A percentile compares a stretch with the other conserved stretches of the same genome.
Evolutionary conservation across 1,140 invertebrate genomes (phyloP).

Genomic region (Zaprionus gabonicus): DNA sequence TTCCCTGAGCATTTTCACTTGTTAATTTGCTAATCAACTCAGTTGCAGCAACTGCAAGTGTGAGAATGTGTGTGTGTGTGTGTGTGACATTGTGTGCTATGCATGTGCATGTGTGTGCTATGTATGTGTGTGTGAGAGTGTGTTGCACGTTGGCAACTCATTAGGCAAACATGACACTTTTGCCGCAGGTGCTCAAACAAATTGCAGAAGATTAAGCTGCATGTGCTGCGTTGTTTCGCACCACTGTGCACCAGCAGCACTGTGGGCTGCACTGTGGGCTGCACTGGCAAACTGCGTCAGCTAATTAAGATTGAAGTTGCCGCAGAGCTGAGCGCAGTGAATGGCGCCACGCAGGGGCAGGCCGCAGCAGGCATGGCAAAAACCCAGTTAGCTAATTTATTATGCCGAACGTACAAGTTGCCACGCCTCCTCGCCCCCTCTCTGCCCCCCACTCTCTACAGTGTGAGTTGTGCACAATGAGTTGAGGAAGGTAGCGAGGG

Average conservation of each 20-base stretch:
- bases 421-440: constrained; percentile 36
- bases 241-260: constrained; percentile 17
- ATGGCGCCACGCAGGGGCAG: constrained; percentile 11
- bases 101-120: background rate
- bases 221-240: constrained; percentile 19
- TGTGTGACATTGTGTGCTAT: background rate
- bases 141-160: constrained; percentile 24
- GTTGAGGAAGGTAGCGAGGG: background rate
- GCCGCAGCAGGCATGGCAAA: constrained; percentile 33
- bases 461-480: background rate
- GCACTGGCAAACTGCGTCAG: constrained; percentile 73
- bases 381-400: constrained; percentile 68
- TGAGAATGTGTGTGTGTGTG: background rate
- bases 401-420: constrained; percentile 71
- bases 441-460: constrained; percentile 2
- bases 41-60: constrained; percentile 10
- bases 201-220: constrained; percentile 18
- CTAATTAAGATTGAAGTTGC: constrained; percentile 81
- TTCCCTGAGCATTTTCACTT: background rate
- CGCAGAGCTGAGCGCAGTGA: constrained; percentile 47
- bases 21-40: constrained; percentile 34
- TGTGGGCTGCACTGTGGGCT: constrained; percentile 30
- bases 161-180: constrained; percentile 50
- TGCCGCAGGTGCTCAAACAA: constrained; percentile 29
- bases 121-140: background rate